Evolutionary conservation across 2,888 invertebrate genomes (phyloP), one percentile per base, ranked within the genome.

Genomic region (Oithona nana): DNA sequence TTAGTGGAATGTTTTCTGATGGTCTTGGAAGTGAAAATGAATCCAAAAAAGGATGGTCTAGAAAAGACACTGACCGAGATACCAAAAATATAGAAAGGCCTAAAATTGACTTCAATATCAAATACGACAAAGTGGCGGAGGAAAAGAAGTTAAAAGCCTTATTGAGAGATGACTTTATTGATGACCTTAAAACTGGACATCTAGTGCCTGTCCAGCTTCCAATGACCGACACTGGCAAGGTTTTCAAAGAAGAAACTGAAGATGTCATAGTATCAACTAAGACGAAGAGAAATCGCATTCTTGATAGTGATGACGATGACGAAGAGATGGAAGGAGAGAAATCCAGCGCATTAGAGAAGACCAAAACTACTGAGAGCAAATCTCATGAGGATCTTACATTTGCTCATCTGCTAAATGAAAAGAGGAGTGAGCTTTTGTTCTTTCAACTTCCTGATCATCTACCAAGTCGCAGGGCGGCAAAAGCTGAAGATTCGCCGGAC

Each of bases 121-220:
- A 3, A 31, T 57, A 57, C 20, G 31, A 30, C 22, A 57, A 57
- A 26, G 57, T n/a, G n/a, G 57, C n/a, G 1, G 31, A 31, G 22
- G 59, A 59, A 50, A 49, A 48, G 28, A 20, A 29, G 24, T 20
- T 59, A 4, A 59, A 59, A 50, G 49, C 22, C n/a, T 24, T 59
- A 1, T 50, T 62, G 6, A 20, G 56, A 22, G 62, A 56, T 39
- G 62, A 62, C 28, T 62, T 62, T 31, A 62, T 62, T n/a, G 62
- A 55, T 29, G 62, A 62, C 48, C n/a, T 56, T n/a, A 62, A 56
- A 28, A 31, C 28, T 22, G 54, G 54, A 1, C 29, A 24, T 31
- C 24, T 48, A 3, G 48, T 49, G 20, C 62, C 62, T 28, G 28
- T 62, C n/a, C 62, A 62, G 29, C 28, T 62, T 6, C 62, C 62